A percentile compares a stretch with the other conserved stretches of the same genome.
phyloP scores from a whole-genome alignment of 2,888 invertebrate genomes.

The Heliconius aoede region DNA sequence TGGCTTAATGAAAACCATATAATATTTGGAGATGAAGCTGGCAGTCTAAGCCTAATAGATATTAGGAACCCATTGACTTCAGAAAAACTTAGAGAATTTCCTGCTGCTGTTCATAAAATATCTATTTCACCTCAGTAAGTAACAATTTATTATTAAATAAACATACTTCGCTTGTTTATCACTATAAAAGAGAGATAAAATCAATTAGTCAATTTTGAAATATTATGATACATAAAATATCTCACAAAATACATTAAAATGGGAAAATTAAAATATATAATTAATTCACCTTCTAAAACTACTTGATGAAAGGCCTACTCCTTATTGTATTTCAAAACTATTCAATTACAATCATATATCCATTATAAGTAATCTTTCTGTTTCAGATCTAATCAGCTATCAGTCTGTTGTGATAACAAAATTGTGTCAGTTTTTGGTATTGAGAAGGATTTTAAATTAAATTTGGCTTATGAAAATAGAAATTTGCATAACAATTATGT shows the following conservation, averaged over 20 bases:
- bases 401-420: slow-evolving; percentile 77
- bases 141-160: slow-evolving; percentile 12
- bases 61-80: slow-evolving; percentile 59
- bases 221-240: not conserved
- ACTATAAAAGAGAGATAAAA: not conserved
- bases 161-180: not conserved
- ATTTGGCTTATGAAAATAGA: slow-evolving; percentile 64
- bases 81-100: slow-evolving; percentile 63
- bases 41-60: slow-evolving; percentile 66
- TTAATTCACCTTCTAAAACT: not conserved
- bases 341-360: not conserved
- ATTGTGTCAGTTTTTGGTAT: slow-evolving; percentile 71
- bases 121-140: slow-evolving; percentile 67
- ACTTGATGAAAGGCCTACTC: not conserved
- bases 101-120: slow-evolving; percentile 71
- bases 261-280: not conserved
- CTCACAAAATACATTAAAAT: not conserved
- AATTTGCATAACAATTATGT: slow-evolving; percentile 77
- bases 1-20: slow-evolving; percentile 73
- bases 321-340: not conserved
- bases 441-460: slow-evolving; percentile 53
- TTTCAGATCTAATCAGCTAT: slow-evolving; percentile 65
- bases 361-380: not conserved
- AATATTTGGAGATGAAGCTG: slow-evolving; percentile 77
- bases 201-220: not conserved